Base-by-base conservation (phyloP, 2,113 vertebrate genomes). In the Origma solitaria region DNA sequence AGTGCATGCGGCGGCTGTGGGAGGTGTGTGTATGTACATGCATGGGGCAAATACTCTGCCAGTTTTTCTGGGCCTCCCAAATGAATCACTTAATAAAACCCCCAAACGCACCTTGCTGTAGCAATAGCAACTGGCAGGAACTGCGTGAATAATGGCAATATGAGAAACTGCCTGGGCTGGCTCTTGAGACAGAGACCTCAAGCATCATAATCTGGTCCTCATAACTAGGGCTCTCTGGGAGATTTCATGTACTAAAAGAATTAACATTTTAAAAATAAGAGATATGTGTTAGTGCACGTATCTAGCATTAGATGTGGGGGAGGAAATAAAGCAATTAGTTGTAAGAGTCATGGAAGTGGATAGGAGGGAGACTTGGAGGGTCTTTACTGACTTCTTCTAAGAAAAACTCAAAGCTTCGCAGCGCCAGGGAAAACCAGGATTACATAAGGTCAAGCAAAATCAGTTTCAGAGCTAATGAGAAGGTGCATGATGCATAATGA, bases 1-100 rank as follows among this genome's bases (percentile, higher is more conserved):
- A 76, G 15, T 0, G 0, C 1, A 2, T 2, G 0, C 2, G 37
- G 50, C 83, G 86, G 58, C 76, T 58, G 35, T 7, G 8, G 30
- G 30, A n/a, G 11, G 14, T 8, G 31, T 19, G 35, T 3, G 9
- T 7, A 16, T 23, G 18, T 13, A 10, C 11, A 23, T 13, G 15
- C 0, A 0, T 3, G 3, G 40, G 62, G 28, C 21, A 72, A 86
- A 84, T 1, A 60, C 20, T 51, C n/a, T 44, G 31, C 5, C 30
- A 28, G 20, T 22, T 40, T 42, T 68, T 22, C 44, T 57, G 14
- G 3, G 7, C 4, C 9, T 11, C 5, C 7, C 25, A 69, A 33
- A 60, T 38, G 62, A 53, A 80, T 38, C 7, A 38, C 50, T 51
- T 25, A 50, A 37, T 20, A 61, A 66, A 62, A 47, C 2, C 9